phyloP scores from a whole-genome alignment of 2,888 invertebrate species.

The Adelphocoris suturalis region DNA sequence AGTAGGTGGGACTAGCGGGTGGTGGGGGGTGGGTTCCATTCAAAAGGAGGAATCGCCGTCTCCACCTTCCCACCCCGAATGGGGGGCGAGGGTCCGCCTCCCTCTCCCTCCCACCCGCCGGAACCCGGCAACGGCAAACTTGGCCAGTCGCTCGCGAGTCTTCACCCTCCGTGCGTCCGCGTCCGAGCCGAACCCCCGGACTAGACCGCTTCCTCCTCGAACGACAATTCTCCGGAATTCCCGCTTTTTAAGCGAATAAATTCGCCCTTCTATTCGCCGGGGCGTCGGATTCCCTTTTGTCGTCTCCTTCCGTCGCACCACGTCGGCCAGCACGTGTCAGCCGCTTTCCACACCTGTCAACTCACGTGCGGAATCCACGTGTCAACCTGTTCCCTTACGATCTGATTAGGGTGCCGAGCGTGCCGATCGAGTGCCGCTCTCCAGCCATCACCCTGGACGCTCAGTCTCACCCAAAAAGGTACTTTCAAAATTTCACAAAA shows the following conservation, averaged over 20 bases:
- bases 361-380: constrained; percentile 55
- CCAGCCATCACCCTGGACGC: constrained; percentile 78
- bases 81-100: not conserved
- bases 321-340: not conserved
- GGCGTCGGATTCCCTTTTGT: not conserved
- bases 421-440: constrained; percentile 78
- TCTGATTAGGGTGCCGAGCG: constrained; percentile 76
- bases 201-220: not conserved
- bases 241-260: not conserved
- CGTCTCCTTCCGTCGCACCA: not conserved
- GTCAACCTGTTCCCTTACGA: constrained; percentile 78
- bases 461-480: constrained; percentile 74
- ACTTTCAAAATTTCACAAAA: not conserved
- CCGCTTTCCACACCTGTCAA: not conserved
- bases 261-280: too few species aligned
- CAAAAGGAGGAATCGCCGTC: constrained; percentile 37
- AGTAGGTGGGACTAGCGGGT: not conserved
- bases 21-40: constrained; percentile 53
- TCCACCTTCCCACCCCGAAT: not conserved
- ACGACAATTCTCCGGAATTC: not conserved
- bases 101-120: not conserved
- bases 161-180: not conserved
- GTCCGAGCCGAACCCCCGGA: not conserved
- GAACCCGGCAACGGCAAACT: not conserved
- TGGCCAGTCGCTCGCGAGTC: constrained; percentile 1